Conservation (phyloP, 2,797 vertebrate species). For the Lerista edwardsae region DNA sequence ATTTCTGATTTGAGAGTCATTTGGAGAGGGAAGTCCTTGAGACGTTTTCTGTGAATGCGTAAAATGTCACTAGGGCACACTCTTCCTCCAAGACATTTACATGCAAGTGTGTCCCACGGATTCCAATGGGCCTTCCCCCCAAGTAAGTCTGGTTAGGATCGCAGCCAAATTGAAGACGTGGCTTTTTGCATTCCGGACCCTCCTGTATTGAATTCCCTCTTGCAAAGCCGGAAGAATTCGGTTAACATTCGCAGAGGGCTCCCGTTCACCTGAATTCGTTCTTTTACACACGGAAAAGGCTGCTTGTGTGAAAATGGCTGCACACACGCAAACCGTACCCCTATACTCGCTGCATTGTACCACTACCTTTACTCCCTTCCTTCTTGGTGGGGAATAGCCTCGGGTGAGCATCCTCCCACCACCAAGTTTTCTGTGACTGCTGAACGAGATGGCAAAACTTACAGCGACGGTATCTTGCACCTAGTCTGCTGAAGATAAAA, state of each 20-base stretch:
- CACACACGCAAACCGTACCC: neutral
- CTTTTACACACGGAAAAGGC: neutral
- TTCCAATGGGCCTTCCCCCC: neutral
- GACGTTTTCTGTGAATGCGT: neutral
- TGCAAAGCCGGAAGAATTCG: neutral
- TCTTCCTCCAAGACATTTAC: neutral
- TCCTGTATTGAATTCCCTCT: neutral
- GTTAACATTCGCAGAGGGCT: neutral
- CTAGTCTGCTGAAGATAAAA: neutral
- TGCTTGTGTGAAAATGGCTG: neutral
- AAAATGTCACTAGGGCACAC: neutral
- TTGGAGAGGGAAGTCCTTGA: neutral
- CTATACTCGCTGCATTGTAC: neutral
- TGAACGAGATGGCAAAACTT: constrained; percentile 24
- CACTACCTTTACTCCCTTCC: neutral
- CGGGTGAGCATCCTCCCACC: neutral
- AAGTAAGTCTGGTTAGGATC: neutral
- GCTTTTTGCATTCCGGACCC: neutral
- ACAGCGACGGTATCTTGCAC: neutral
- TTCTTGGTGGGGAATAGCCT: constrained; percentile 45
- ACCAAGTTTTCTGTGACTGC: neutral
- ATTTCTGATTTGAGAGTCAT: neutral
- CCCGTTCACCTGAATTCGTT: constrained; percentile 28
- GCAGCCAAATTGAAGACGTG: neutral
- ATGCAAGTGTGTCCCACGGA: neutral